A percentile compares a stretch with the other conserved stretches of the same genome.
These are phyloP conservation scores for Pyrochroa serraticornis DNA, from an alignment of 2,888 invertebrate genomes.

Conservation along the genomic window DNA sequence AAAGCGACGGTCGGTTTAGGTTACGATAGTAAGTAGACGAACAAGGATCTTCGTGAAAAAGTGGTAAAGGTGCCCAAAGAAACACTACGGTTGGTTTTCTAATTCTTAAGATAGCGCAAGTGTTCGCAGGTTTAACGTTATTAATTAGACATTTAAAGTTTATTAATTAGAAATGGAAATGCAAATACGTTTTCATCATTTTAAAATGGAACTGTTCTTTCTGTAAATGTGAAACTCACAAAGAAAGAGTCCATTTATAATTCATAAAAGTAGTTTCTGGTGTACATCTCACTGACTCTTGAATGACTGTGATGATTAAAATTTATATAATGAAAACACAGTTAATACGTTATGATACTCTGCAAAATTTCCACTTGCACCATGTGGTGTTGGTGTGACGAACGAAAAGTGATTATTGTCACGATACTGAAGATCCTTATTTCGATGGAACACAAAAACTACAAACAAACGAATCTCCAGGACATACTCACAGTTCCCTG, in stretches of 20 bases:
- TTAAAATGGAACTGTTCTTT: no score
- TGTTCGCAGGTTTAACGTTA: neutral
- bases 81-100: no score
- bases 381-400: neutral
- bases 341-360: neutral
- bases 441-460: slow-evolving; percentile 9
- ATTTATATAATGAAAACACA: no score
- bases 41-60: slow-evolving; percentile 14
- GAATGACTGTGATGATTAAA: no score
- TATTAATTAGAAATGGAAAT: neutral
- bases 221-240: no score
- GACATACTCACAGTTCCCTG: slow-evolving; percentile 43
- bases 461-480: slow-evolving; percentile 1
- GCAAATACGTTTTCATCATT: neutral
- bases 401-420: neutral
- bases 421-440: slow-evolving; percentile 19
- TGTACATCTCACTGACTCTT: no score
- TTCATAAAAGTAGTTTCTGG: no score
- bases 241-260: no score
- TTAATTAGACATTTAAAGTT: neutral
- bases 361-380: neutral
- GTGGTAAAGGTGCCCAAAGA: neutral
- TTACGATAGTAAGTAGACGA: neutral
- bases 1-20: neutral
- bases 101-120: no score